phyloP scores from a whole-genome alignment of 2,888 invertebrate species.

The Nasonovia ribisnigri region DNA sequence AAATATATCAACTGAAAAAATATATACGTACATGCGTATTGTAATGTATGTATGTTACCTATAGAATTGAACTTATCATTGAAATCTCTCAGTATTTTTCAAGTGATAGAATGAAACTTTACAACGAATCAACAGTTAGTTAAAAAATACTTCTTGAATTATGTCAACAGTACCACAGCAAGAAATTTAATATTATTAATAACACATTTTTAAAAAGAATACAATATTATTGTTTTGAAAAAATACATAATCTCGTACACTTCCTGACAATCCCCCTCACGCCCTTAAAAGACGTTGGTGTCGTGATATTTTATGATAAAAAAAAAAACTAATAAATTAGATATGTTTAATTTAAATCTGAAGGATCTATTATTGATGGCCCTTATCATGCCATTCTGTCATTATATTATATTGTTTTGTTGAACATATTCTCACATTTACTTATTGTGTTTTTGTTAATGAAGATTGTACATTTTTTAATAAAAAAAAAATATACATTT shows the following conservation, averaged over 20 bases:
- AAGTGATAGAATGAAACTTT: neutral
- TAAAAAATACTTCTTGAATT: neutral
- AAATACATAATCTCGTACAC: no score
- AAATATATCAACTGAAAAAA: neutral
- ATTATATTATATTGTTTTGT: no score
- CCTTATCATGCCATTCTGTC: no score
- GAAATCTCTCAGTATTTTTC: neutral
- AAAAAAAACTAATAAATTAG: no score
- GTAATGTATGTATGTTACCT: neutral
- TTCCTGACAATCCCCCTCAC: no score
- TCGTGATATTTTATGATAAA: no score
- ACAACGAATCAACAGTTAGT: neutral
- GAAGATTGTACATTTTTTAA: no score
- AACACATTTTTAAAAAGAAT: neutral
- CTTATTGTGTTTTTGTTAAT: no score
- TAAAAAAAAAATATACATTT: neutral
- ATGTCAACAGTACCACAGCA: neutral
- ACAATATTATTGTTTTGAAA: neutral
- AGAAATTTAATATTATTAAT: neutral
- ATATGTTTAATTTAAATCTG: no score
- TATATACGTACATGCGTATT: neutral
- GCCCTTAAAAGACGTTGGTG: no score
- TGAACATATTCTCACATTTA: no score
- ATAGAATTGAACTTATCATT: neutral
- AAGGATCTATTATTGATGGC: no score